Percentiles rank a stretch among this genome's conserved stretches.
These are phyloP conservation scores for Drosophila ohnishii DNA, from an alignment of 1,140 invertebrate species.

Conservation along the genomic window DNA sequence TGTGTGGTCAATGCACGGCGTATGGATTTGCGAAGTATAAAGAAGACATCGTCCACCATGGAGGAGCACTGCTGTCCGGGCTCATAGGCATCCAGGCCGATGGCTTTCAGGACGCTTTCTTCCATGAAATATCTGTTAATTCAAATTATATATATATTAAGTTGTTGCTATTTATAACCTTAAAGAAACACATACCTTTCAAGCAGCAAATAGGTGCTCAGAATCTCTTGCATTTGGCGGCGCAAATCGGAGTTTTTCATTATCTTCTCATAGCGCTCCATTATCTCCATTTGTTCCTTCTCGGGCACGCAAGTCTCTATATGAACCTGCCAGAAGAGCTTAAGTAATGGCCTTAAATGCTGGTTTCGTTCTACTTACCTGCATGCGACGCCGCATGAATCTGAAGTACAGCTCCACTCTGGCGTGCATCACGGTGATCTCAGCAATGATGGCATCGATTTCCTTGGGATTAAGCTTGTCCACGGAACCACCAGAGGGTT, in stretches of 20 bases:
- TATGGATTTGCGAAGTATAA: conserved; percentile 98
- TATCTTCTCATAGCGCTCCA: conserved; percentile 87
- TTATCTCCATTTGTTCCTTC: conserved; percentile 84
- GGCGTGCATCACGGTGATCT: conserved; percentile 96
- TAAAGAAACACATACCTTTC: conserved; percentile 86
- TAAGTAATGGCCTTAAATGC: too few relatives aligned
- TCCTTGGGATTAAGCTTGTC: conserved; percentile 92
- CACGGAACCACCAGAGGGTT: conserved; percentile 82
- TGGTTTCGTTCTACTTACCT: conserved; percentile 84
- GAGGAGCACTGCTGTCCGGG: conserved; percentile 91
- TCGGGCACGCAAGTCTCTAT: conserved; percentile 85
- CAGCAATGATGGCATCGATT: conserved; percentile 93
- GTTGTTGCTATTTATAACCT: not conserved
- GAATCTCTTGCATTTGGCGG: conserved; percentile 93
- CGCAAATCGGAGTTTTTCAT: conserved; percentile 91
- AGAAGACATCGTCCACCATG: conserved; percentile 99
- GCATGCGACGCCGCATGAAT: conserved; percentile 92
- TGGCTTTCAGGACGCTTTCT: conserved; percentile 97
- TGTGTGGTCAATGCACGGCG: conserved; percentile 93
- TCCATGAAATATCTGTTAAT: conserved; percentile 92
- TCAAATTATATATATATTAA: not conserved
- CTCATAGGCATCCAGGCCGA: conserved; percentile 92
- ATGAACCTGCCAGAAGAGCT: conserved; percentile 85
- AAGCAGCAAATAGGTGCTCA: conserved; percentile 95
- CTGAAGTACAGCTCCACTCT: conserved; percentile 95